A percentile compares a stretch with the other conserved stretches of the same genome.
Evolutionary conservation across 2,797 vertebrate species (phyloP).

Genomic region (Chiloscyllium punctatum): DNA sequence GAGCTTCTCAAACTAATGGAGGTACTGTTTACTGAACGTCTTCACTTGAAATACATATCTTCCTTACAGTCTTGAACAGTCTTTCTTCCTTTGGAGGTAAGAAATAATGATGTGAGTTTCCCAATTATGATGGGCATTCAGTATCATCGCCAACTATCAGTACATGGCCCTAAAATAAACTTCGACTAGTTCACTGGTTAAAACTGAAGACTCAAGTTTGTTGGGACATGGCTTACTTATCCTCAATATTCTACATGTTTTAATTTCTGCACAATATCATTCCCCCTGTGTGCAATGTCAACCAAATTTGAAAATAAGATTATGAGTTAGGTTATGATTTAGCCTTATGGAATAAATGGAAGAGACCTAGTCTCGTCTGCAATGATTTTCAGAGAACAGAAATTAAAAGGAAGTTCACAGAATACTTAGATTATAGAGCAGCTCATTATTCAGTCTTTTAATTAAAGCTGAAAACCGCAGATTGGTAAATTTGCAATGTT

Average conservation of each 20-base stretch:
- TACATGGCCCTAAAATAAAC: too few relatives aligned
- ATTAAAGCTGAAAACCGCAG: not conserved
- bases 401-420: not conserved
- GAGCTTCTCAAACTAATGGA: not conserved
- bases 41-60: not conserved
- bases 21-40: not conserved
- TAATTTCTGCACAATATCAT: not conserved
- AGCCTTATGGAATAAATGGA: not conserved
- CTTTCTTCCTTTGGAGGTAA: not conserved
- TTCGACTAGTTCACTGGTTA: not conserved
- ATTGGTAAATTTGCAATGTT: not conserved
- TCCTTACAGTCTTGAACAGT: not conserved
- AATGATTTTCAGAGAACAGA: not conserved
- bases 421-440: not conserved
- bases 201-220: not conserved
- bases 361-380: not conserved
- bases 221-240: not conserved
- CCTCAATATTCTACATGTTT: not conserved
- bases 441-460: not conserved
- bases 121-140: not conserved
- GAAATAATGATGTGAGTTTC: not conserved
- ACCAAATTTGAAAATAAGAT: not conserved
- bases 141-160: not conserved
- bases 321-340: conserved; percentile 6
- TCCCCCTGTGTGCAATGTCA: not conserved